phyloP scores from a whole-genome alignment of 2,888 invertebrate genomes.

The Scaptomyza parva region DNA sequence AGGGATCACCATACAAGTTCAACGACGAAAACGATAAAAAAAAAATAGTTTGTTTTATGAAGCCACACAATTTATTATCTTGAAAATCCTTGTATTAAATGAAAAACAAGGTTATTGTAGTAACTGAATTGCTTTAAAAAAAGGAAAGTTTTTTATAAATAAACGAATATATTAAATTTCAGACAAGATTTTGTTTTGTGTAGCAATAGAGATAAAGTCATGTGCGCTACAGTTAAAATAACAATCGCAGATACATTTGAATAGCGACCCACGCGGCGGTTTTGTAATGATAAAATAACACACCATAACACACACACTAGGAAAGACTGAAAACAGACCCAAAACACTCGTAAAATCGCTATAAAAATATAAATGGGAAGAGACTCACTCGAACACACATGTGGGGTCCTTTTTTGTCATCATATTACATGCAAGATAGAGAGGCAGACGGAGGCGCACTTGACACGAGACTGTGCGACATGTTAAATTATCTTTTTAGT shows the following conservation, averaged over 20 bases:
- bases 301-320: slow-evolving; percentile 32
- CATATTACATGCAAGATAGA: slow-evolving; percentile 60
- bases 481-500: slow-evolving; percentile 64
- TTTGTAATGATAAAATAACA: slow-evolving; percentile 72
- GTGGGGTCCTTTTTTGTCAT: slow-evolving; percentile 72
- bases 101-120: too few relatives aligned
- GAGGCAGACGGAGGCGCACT: slow-evolving; percentile 39
- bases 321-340: not conserved
- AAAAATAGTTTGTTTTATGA: too few relatives aligned
- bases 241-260: slow-evolving; percentile 53
- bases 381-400: slow-evolving; percentile 48
- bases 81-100: too few relatives aligned
- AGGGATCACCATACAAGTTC: too few relatives aligned
- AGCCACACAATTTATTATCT: too few relatives aligned
- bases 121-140: too few relatives aligned
- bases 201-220: slow-evolving; percentile 22
- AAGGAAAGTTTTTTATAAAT: too few relatives aligned
- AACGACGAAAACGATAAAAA: too few relatives aligned
- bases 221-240: slow-evolving; percentile 56
- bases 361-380: slow-evolving; percentile 30
- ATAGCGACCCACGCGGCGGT: slow-evolving; percentile 63
- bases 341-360: slow-evolving; percentile 24
- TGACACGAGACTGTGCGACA: slow-evolving; percentile 73
- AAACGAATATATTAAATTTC: not conserved
- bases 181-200: not conserved